Conservation (phyloP, 30 jellyfish, hydroid and myxozoan genomes). For the Turritopsis rubra region DNA sequence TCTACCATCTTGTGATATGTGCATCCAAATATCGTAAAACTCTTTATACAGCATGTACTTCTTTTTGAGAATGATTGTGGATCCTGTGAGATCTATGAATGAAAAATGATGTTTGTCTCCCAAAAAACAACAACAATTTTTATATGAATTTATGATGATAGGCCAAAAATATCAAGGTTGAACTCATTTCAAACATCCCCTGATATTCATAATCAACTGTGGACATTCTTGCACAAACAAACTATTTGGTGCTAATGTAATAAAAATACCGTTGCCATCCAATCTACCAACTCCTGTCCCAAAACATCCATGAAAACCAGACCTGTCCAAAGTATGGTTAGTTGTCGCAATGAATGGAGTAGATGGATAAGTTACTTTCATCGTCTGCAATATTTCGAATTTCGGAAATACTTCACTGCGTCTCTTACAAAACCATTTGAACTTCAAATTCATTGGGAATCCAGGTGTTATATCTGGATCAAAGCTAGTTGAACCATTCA, state of each 20-base stretch:
- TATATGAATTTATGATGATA: too few species aligned
- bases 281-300: slow-evolving; percentile 7
- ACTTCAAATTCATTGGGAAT: slow-evolving; percentile 20
- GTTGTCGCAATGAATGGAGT: slow-evolving; percentile 9
- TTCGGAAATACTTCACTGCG: not conserved
- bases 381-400: not conserved
- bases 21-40: not conserved
- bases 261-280: not conserved
- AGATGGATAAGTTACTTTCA: not conserved
- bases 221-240: too few species aligned
- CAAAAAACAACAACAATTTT: too few species aligned
- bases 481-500: slow-evolving; percentile 47
- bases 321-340: not conserved
- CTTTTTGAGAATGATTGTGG: not conserved
- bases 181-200: too few species aligned
- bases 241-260: too few species aligned
- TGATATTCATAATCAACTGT: too few species aligned
- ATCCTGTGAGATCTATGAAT: not conserved
- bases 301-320: slow-evolving; percentile 10
- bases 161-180: too few species aligned
- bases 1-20: slow-evolving; percentile 13
- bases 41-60: slow-evolving; percentile 1
- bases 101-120: not conserved
- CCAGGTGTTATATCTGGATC: slow-evolving; percentile 68
- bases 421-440: slow-evolving; percentile 20